Evolutionary conservation across 2,113 vertebrate species (phyloP), one percentile per base, ranked within the genome.

Genomic region (Aythya baeri): DNA sequence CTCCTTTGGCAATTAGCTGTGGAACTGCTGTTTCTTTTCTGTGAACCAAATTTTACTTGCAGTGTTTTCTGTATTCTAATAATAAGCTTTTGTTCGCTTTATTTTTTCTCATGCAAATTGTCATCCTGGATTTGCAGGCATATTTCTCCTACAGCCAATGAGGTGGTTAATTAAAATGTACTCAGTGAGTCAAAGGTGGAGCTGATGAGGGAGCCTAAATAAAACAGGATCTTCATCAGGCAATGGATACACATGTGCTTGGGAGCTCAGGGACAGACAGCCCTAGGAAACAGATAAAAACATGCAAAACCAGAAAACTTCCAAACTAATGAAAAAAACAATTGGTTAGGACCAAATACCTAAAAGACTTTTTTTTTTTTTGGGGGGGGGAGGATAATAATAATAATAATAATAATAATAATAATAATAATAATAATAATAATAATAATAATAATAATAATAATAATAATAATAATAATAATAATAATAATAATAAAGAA

Each of bases 11-110:
- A 92, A 90, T 43, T 21, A 29, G 77, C 43, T 68, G 38, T 74
- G 44, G 73, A 63, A 55, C 34, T 18, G 16, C 36, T 70, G 66
- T 43, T 83, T 89, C 55, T 65, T 54, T 91, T 59, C 55, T 52
- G 36, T 54, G 80, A 95, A 88, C 25, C 6, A 77, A 62, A 79
- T 93, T 95, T 88, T 34, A 88, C 62, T 66, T 92, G 67, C 68
- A 34, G n/a, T 7, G 32, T 62, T 94, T 71, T 52, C 43, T 84
- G 76, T 61, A 25, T 43, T 62, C 61, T 75, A 92, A 21, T 70
- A 46, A 41, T 17, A 62, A 76, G 79, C 32, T 79, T 95, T 57
- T 44, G 73, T 74, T 72, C 43, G 50, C 58, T 20, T 20, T 54
- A 2, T 77, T 94, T 93, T 80, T 36, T 62, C 59, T 79, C 43